Percentiles rank a stretch among this genome's conserved stretches.
phyloP scores from a whole-genome alignment of 2,888 invertebrate species.

The Schizotus pectinicornis region DNA sequence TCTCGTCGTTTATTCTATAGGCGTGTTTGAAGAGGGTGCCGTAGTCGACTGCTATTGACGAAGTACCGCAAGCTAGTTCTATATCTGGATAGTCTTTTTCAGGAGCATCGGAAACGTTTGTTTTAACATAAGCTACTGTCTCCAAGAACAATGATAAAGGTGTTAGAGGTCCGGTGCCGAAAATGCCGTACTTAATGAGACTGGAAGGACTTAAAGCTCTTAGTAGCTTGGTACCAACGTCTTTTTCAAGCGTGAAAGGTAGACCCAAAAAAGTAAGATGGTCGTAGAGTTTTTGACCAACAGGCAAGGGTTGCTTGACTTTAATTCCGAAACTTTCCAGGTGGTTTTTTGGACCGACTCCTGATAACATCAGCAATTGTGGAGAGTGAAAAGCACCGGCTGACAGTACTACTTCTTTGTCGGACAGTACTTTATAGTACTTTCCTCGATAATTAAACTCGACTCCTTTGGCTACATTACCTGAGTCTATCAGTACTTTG shows the following conservation, averaged over 20 bases:
- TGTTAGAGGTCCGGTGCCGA: conserved; percentile 63
- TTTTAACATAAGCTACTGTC: conserved; percentile 65
- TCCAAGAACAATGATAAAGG: conserved; percentile 63
- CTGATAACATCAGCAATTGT: conserved; percentile 83
- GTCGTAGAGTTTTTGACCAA: conserved; percentile 16
- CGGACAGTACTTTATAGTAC: conserved; percentile 61
- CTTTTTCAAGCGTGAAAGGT: conserved; percentile 39
- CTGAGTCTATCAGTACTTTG: conserved; percentile 68
- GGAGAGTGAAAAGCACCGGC: conserved; percentile 88
- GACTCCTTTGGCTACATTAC: conserved; percentile 71
- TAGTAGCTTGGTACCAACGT: conserved; percentile 33
- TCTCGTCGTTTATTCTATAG: too few relatives aligned
- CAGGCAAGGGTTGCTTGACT: conserved; percentile 10
- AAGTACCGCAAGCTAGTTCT: conserved; percentile 63
- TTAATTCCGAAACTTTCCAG: conserved; percentile 6
- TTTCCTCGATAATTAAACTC: conserved; percentile 64
- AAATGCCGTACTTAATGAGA: conserved; percentile 32
- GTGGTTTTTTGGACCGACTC: conserved; percentile 12
- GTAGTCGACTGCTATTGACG: conserved; percentile 56
- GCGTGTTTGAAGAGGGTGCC: conserved; percentile 51
- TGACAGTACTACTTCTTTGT: conserved; percentile 82
- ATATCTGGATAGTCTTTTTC: conserved; percentile 67
- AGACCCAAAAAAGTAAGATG: conserved; percentile 8
- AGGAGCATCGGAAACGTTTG: conserved; percentile 61
- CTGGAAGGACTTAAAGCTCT: not conserved